Evolutionary conservation across 2,797 vertebrate genomes (phyloP).

Genomic region (Alauda arvensis): DNA sequence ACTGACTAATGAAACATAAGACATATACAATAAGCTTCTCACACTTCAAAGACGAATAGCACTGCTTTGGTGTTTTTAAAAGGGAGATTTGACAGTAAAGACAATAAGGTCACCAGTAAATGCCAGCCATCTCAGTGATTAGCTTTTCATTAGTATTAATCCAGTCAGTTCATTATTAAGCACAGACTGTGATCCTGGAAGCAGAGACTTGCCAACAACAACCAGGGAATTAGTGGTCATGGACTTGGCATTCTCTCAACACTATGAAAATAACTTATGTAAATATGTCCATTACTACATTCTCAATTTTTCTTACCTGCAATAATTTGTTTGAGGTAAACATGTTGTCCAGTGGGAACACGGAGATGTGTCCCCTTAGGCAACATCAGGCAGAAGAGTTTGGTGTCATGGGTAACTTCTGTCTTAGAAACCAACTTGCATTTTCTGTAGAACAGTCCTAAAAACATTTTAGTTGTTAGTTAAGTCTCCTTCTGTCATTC

Average conservation of each 20-base stretch:
- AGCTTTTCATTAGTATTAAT: neutral
- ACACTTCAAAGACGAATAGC: neutral
- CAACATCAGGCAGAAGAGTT: constrained; percentile 79
- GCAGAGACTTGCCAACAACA: neutral
- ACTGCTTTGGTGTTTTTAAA: neutral
- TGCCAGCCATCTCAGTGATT: neutral
- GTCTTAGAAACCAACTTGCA: constrained; percentile 85
- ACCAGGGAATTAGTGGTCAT: neutral
- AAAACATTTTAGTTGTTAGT: constrained; percentile 5
- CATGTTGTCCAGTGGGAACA: constrained; percentile 85
- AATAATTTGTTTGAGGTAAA: constrained; percentile 88
- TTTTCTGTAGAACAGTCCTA: constrained; percentile 84
- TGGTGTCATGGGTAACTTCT: constrained; percentile 84
- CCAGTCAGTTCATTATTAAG: neutral
- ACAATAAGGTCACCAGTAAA: neutral
- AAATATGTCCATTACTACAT: neutral
- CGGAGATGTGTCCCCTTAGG: constrained; percentile 78
- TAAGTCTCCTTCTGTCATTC: neutral
- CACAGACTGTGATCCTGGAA: neutral
- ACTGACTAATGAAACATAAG: neutral
- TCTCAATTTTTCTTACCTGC: constrained; percentile 75
- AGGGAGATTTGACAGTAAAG: neutral
- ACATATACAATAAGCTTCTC: neutral
- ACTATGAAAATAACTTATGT: neutral
- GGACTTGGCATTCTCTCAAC: neutral